phyloP scores from a whole-genome alignment of 2,797 vertebrate genomes.

The Tolypeutes matacus region DNA sequence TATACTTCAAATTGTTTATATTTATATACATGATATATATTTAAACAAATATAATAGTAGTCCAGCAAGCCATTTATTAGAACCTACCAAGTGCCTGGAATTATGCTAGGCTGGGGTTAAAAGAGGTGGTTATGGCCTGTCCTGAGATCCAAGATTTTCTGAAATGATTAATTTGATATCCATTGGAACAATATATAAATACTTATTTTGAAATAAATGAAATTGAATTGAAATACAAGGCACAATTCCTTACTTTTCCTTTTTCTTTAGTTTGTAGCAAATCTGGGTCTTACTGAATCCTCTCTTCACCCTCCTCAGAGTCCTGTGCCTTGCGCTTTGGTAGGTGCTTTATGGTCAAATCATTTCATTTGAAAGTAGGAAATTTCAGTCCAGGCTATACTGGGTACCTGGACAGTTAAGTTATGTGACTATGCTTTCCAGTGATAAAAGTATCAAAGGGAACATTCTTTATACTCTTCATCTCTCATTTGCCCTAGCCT shows the following conservation, averaged over 20 bases:
- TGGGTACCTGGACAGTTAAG: not conserved
- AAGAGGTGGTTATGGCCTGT: not conserved
- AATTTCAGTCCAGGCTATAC: not conserved
- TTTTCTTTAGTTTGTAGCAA: not conserved
- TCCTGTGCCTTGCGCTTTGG: not conserved
- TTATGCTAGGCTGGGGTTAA: not conserved
- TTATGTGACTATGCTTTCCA: not conserved
- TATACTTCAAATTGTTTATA: not conserved
- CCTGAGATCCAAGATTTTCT: constrained; percentile 14
- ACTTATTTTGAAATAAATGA: constrained; percentile 48
- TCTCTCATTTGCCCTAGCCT: not conserved
- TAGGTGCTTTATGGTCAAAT: not conserved
- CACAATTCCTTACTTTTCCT: not conserved
- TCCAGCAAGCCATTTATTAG: not conserved
- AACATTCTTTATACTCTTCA: not conserved
- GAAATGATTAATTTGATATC: constrained; percentile 41
- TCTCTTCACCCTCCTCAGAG: accelerated
- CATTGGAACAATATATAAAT: not conserved
- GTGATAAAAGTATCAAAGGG: constrained; percentile 26
- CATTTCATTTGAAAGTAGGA: constrained; percentile 26
- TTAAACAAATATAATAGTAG: not conserved
- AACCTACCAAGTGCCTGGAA: not conserved
- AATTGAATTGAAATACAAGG: constrained; percentile 37
- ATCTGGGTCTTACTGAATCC: not conserved
- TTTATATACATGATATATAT: not conserved